A percentile compares a stretch with the other conserved stretches of the same genome.
Evolutionary conservation across 1,140 invertebrate genomes (phyloP).

Genomic region (Brachystomella parvula): DNA sequence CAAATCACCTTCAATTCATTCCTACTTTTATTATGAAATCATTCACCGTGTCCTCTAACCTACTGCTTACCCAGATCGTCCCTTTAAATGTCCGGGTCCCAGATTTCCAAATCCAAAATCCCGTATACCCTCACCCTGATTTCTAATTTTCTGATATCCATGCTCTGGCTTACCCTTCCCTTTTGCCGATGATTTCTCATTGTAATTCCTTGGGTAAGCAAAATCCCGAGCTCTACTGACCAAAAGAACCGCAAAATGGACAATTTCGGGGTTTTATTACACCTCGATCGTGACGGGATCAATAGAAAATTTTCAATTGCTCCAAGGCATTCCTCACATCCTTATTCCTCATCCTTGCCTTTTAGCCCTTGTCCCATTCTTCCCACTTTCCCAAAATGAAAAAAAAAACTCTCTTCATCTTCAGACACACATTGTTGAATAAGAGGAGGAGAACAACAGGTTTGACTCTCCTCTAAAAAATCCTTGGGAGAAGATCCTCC

Average conservation of each 20-base stretch:
- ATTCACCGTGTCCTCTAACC: background rate
- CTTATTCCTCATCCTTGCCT: background rate
- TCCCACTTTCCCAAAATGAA: background rate
- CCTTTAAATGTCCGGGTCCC: background rate
- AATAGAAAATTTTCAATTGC: slow-evolving; percentile 9
- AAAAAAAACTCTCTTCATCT: too few species aligned
- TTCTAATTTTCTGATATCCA: background rate
- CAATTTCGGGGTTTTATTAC: background rate
- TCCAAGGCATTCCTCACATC: background rate
- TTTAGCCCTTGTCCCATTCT: background rate
- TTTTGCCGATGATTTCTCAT: background rate
- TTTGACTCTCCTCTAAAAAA: background rate
- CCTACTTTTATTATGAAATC: too few species aligned
- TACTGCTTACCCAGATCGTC: background rate
- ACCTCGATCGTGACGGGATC: background rate
- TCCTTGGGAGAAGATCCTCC: background rate
- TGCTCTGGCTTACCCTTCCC: background rate
- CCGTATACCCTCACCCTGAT: background rate
- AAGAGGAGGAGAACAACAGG: background rate
- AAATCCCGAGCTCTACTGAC: background rate
- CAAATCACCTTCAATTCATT: too few species aligned
- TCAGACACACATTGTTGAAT: background rate
- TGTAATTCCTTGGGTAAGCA: background rate
- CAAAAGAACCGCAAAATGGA: too few species aligned
- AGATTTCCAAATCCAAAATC: too few species aligned